These are phyloP conservation scores for Sialia sialis DNA, from an alignment of 2,113 vertebrate species.

Conservation along the genomic window DNA sequence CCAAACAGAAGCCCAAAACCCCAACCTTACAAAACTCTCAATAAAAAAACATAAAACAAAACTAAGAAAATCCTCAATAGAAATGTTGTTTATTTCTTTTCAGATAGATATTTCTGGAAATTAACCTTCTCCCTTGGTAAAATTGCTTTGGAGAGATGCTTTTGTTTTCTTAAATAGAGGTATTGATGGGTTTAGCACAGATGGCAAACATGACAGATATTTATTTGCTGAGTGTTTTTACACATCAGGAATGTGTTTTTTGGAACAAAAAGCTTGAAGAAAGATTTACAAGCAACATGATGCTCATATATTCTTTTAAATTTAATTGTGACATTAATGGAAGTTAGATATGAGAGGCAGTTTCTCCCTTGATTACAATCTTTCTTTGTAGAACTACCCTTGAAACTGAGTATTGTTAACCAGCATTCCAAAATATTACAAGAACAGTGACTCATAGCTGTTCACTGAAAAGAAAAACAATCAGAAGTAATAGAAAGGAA, in stretches of 20 bases:
- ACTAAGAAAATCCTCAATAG: background rate
- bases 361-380: background rate
- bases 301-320: background rate
- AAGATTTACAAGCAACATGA: background rate
- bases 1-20: rapidly evolving
- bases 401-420: background rate
- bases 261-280: background rate
- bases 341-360: background rate
- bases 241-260: background rate
- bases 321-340: background rate
- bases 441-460: background rate
- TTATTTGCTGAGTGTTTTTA: background rate
- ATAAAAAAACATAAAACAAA: background rate
- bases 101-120: background rate
- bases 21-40: background rate
- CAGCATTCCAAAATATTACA: background rate
- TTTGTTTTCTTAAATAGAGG: background rate
- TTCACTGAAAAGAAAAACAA: background rate
- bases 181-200: background rate
- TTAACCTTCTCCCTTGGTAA: background rate
- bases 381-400: background rate
- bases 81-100: background rate
- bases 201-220: background rate
- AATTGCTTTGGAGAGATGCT: background rate
- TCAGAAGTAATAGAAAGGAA: background rate